These are phyloP conservation scores for Numenius arquata DNA, from an alignment of 2,113 vertebrate genomes.

Conservation along the genomic window DNA sequence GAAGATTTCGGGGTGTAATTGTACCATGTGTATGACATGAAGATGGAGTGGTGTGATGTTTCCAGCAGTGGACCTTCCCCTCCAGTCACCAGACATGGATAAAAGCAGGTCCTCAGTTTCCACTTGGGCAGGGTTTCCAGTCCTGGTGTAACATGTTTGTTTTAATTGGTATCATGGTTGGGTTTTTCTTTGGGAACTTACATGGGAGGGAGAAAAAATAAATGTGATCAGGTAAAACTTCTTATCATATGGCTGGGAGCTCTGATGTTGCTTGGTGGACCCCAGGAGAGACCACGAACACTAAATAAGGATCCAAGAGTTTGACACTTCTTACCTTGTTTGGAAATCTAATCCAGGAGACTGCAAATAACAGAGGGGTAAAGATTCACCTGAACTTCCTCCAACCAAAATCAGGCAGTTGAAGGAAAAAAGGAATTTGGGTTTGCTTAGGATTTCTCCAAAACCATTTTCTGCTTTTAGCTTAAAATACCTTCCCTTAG, in stretches of 20 bases:
- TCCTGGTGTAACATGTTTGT: not conserved
- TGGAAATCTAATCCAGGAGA: not conserved
- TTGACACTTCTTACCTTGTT: not conserved
- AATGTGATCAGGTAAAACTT: not conserved
- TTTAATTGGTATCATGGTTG: not conserved
- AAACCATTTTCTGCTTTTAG: not conserved
- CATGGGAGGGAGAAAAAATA: not conserved
- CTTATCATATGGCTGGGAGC: not conserved
- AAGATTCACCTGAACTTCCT: not conserved
- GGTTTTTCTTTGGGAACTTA: not conserved
- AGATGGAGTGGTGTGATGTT: not conserved
- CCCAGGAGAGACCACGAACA: fast-evolving
- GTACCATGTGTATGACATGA: fast-evolving
- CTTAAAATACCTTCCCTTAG: not conserved
- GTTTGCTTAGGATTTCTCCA: not conserved
- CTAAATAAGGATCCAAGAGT: not conserved
- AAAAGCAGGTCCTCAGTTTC: not conserved
- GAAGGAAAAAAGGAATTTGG: not conserved
- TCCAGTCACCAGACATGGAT: not conserved
- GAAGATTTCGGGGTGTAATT: not conserved
- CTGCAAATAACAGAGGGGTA: not conserved
- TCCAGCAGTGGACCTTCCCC: not conserved
- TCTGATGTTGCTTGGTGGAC: not conserved
- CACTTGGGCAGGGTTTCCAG: not conserved
- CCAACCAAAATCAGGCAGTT: not conserved